Evolutionary conservation across 92 coral and sea anemone species (phyloP).

Genomic region (Actinernus sp.): DNA sequence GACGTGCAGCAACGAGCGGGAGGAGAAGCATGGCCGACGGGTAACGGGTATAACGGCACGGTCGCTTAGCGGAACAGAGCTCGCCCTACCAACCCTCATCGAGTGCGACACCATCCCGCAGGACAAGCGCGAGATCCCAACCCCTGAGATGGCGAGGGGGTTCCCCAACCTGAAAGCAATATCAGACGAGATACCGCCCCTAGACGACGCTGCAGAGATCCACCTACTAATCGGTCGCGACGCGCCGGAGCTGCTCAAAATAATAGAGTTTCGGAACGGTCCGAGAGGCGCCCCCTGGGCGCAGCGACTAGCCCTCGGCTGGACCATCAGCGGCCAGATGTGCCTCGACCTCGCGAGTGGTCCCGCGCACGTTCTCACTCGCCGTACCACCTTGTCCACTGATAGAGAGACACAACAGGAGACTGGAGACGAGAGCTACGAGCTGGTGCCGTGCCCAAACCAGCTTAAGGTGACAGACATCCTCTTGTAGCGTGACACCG

Average conservation of each 20-base stretch:
- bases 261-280: constrained; percentile 19
- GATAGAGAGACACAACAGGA: neutral
- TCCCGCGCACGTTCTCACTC: constrained; percentile 14
- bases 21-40: constrained; percentile 37
- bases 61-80: no score
- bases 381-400: constrained; percentile 1
- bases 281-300: constrained; percentile 26
- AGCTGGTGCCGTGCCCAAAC: constrained; percentile 26
- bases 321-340: constrained; percentile 30
- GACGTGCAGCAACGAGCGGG: constrained; percentile 30
- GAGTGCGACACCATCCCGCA: no score
- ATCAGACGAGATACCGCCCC: constrained; percentile 12
- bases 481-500: neutral
- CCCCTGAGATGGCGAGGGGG: constrained; percentile 44
- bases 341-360: constrained; percentile 25
- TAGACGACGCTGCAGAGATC: constrained; percentile 24
- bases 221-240: constrained; percentile 34
- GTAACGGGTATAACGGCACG: constrained; percentile 6
- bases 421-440: constrained; percentile 5
- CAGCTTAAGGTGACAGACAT: constrained; percentile 1
- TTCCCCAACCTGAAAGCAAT: constrained; percentile 27
- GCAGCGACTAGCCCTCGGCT: constrained; percentile 7
- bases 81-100: no score
- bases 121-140: constrained; percentile 43
- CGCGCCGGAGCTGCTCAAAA: constrained; percentile 20